A percentile compares a stretch with the other conserved stretches of the same genome.
Evolutionary conservation across 2,797 vertebrate species (phyloP).

Genomic region (Platalea minor): DNA sequence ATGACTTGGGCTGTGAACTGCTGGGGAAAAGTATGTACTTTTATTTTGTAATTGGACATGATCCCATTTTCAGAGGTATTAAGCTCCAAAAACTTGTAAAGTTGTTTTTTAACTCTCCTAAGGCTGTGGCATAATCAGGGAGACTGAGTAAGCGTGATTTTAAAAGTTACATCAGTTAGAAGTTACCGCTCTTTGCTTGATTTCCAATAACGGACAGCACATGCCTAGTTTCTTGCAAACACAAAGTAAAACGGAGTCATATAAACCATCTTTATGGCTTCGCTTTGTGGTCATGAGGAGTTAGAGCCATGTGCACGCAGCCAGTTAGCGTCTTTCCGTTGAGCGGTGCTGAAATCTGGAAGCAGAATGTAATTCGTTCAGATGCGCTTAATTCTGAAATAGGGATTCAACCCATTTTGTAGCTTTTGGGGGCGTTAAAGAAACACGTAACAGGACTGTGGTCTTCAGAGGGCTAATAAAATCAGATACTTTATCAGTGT

Average conservation of each 20-base stretch:
- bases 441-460: accelerated
- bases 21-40: background rate
- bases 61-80: background rate
- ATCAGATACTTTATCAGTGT: background rate
- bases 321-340: background rate
- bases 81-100: background rate
- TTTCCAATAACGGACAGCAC: background rate
- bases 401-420: background rate
- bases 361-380: background rate
- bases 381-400: background rate
- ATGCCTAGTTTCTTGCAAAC: background rate
- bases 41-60: accelerated
- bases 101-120: background rate
- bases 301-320: background rate
- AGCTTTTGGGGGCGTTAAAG: background rate
- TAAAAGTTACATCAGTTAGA: background rate
- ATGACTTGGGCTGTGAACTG: background rate
- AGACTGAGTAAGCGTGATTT: background rate
- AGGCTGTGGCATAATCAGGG: background rate
- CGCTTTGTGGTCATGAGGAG: background rate
- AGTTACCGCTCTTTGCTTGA: background rate
- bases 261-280: background rate
- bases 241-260: background rate
- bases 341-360: background rate
- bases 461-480: background rate